Evolutionary conservation across 2,888 invertebrate species (phyloP).

Genomic region (Willowsia nigromaculata): DNA sequence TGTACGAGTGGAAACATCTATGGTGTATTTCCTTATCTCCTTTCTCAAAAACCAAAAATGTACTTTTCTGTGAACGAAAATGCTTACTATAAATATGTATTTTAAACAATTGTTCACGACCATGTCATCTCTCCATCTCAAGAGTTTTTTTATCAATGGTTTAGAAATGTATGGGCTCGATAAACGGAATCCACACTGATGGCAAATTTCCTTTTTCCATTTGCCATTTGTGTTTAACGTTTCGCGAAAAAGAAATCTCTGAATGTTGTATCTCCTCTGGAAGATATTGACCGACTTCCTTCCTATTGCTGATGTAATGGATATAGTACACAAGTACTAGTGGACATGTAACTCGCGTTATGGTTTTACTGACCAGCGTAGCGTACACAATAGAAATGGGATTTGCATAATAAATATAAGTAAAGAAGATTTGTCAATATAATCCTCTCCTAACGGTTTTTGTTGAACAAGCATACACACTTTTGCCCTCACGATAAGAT

Average conservation of each 20-base stretch:
- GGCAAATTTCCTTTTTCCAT: conserved; percentile 8
- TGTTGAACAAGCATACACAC: background rate
- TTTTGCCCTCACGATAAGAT: no score
- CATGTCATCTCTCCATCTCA: background rate
- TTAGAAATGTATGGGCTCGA: background rate
- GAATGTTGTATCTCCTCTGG: background rate
- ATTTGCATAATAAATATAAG: conserved; percentile 26
- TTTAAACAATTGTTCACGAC: background rate
- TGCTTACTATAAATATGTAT: background rate
- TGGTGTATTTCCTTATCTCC: background rate
- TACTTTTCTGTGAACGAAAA: background rate
- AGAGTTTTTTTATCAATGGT: background rate
- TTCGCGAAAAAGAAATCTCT: background rate
- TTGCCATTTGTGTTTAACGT: conserved; percentile 28
- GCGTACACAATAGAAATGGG: background rate
- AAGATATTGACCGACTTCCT: background rate
- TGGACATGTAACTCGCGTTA: background rate
- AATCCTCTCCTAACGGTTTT: background rate
- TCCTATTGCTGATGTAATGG: background rate
- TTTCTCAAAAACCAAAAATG: no score
- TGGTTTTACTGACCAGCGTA: background rate
- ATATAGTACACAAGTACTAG: no score
- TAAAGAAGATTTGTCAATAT: background rate
- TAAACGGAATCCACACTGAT: conserved; percentile 6
- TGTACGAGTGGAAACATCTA: background rate